Evolutionary conservation across 1,140 invertebrate species (phyloP).

Genomic region (Atta texana): DNA sequence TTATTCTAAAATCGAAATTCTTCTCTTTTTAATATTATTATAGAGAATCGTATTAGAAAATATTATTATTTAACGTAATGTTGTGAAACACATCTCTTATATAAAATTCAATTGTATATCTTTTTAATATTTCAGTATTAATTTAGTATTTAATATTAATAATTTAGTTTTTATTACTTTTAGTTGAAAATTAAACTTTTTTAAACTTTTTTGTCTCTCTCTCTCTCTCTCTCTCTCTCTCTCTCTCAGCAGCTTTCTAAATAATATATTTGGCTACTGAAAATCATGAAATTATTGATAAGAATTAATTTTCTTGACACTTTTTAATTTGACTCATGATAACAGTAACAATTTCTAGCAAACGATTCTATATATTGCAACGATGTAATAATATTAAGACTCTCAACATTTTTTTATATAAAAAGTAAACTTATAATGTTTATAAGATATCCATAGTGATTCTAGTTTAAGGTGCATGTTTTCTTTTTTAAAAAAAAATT

Average conservation of each 20-base stretch:
- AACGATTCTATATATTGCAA: constrained; percentile 18
- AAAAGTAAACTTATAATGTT: constrained; percentile 3
- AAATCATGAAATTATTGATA: constrained; percentile 1
- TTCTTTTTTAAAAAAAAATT: background rate
- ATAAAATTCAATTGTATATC: constrained; percentile 4
- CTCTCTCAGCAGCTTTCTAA: background rate
- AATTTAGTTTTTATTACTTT: background rate
- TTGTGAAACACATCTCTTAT: background rate
- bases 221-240: too few relatives aligned
- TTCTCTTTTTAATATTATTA: background rate
- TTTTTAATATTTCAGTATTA: background rate
- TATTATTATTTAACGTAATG: constrained; percentile 23
- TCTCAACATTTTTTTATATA: background rate
- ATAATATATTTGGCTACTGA: background rate
- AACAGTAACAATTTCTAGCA: constrained; percentile 10
- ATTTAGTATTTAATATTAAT: background rate
- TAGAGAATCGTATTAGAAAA: background rate
- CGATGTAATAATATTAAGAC: constrained; percentile 1
- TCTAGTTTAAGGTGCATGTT: too few relatives aligned
- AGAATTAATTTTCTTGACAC: constrained; percentile 6
- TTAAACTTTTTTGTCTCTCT: background rate
- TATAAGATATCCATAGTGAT: too few relatives aligned
- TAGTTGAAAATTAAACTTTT: background rate
- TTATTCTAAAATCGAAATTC: background rate
- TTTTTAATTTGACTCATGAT: background rate